Conservation (phyloP, 1,140 invertebrate genomes). For the Polypedilum vanderplanki region DNA sequence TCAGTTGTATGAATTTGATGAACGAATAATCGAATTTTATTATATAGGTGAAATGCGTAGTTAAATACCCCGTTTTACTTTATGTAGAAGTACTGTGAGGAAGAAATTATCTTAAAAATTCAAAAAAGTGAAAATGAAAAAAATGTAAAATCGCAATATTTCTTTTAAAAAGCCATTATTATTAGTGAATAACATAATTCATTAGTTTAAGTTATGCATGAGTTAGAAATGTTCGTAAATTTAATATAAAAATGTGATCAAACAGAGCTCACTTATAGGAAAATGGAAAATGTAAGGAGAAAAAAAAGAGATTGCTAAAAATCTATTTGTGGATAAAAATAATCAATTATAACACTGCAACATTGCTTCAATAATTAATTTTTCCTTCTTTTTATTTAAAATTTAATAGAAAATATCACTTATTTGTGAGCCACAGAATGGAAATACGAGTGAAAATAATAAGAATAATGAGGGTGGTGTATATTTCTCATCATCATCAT, state of each 20-base stretch:
- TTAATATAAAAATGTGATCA: constrained; percentile 28
- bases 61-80: too few species aligned
- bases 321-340: constrained; percentile 4
- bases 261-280: background rate
- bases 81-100: background rate
- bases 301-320: constrained; percentile 5
- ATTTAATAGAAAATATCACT: constrained; percentile 21
- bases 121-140: constrained; percentile 18
- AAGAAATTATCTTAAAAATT: background rate
- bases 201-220: background rate
- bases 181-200: background rate
- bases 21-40: too few species aligned
- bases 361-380: constrained; percentile 13
- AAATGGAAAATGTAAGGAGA: constrained; percentile 27
- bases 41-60: too few species aligned
- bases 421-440: constrained; percentile 10
- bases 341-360: constrained; percentile 26
- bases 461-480: constrained; percentile 1
- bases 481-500: constrained; percentile 9
- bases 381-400: background rate
- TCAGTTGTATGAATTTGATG: too few species aligned
- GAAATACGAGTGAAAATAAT: constrained; percentile 13
- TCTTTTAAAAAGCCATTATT: background rate
- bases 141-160: constrained; percentile 19
- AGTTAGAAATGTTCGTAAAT: background rate